These are phyloP conservation scores for Zoanthus solanderi DNA, from an alignment of 92 coral and sea anemone species.

Conservation along the genomic window DNA sequence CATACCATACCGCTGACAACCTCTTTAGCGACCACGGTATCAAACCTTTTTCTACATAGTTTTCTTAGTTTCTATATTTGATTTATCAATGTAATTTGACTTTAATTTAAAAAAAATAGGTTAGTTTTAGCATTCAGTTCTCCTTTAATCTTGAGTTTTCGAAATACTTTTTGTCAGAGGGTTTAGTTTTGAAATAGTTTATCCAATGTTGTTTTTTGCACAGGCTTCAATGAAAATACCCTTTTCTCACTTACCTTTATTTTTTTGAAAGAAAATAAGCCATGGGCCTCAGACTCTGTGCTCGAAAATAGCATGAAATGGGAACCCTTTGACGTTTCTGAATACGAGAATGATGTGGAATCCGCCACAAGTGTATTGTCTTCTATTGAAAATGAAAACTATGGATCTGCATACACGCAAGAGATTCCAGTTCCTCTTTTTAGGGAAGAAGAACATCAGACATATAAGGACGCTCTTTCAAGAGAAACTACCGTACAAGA, in stretches of 20 bases:
- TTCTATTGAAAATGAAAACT: constrained; percentile 56
- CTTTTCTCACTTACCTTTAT: background rate
- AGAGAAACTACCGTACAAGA: background rate
- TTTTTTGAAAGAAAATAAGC: constrained; percentile 39
- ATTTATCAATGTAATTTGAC: too few relatives aligned
- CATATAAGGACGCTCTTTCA: background rate
- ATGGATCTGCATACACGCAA: background rate
- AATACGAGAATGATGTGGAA: constrained; percentile 68
- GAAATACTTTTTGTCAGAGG: too few relatives aligned
- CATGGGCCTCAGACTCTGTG: constrained; percentile 41
- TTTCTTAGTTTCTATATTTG: too few relatives aligned
- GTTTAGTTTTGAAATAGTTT: too few relatives aligned
- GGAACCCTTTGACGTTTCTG: constrained; percentile 87
- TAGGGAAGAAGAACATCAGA: background rate
- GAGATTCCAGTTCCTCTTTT: constrained; percentile 24
- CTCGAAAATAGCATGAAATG: constrained; percentile 60
- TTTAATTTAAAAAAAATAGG: too few relatives aligned
- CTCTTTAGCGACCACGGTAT: too few relatives aligned
- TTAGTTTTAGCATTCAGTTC: too few relatives aligned
- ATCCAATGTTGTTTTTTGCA: too few relatives aligned
- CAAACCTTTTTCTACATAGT: too few relatives aligned
- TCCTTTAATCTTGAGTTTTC: too few relatives aligned
- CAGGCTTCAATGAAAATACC: too few relatives aligned
- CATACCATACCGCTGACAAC: too few relatives aligned
- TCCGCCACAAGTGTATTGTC: constrained; percentile 66